phyloP scores from a whole-genome alignment of 2,888 invertebrate species.

The Platynereis dumerilii region DNA sequence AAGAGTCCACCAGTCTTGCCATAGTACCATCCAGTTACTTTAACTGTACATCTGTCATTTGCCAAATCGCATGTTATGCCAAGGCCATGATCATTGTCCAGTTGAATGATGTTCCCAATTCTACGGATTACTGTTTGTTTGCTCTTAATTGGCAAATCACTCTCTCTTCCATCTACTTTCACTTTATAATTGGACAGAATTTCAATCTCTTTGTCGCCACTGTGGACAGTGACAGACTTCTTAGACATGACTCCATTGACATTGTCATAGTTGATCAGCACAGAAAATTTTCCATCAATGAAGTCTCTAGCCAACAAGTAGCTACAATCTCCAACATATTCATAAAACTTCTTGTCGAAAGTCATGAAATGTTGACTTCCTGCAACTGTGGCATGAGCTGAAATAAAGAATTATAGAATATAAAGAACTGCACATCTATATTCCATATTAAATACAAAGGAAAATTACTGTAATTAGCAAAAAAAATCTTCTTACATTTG shows the following conservation, averaged over 20 bases:
- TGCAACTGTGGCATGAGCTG: conserved; percentile 83
- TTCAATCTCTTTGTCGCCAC: conserved; percentile 50
- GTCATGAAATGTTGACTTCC: conserved; percentile 84
- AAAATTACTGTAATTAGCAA: too few relatives aligned
- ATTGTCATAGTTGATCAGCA: conserved; percentile 74
- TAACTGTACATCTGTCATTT: conserved; percentile 73
- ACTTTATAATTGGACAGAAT: conserved; percentile 44
- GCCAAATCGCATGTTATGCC: conserved; percentile 61
- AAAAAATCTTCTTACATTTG: conserved; percentile 24
- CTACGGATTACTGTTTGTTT: conserved; percentile 59
- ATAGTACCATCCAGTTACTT: conserved; percentile 86
- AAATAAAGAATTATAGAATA: background rate
- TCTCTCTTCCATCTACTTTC: conserved; percentile 64
- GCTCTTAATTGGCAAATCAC: conserved; percentile 73
- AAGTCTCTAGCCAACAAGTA: conserved; percentile 86
- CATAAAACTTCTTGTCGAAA: conserved; percentile 82
- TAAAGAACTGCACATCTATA: background rate
- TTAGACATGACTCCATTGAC: conserved; percentile 38
- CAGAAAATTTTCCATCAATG: conserved; percentile 80
- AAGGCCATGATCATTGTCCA: conserved; percentile 67
- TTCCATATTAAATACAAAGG: background rate
- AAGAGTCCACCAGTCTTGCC: conserved; percentile 86
- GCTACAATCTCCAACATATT: conserved; percentile 77
- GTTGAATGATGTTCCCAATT: conserved; percentile 56
- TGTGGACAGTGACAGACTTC: conserved; percentile 49